Percentiles rank a stretch among this genome's conserved stretches.
Conservation (phyloP, 2,888 invertebrate genomes). For the Eremobia ochroleuca region DNA sequence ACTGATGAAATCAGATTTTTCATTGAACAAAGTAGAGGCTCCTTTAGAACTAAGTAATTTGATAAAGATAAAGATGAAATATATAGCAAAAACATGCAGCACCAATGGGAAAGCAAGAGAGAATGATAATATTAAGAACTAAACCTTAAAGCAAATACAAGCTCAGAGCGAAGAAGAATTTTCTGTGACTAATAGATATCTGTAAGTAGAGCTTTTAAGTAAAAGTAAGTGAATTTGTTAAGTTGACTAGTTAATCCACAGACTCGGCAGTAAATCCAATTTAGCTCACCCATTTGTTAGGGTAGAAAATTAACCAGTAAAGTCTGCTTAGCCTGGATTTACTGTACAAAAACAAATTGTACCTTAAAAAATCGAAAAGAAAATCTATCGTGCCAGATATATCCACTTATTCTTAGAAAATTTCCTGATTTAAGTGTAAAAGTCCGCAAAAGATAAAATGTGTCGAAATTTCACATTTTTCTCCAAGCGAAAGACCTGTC, state of each 20-base stretch:
- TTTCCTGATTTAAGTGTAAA: background rate
- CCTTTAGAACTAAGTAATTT: background rate
- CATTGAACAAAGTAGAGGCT: background rate
- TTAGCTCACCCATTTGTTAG: background rate
- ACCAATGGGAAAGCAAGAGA: background rate
- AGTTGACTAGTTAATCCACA: background rate
- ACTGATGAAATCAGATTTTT: background rate
- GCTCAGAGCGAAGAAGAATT: background rate
- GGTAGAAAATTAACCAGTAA: conserved; percentile 3
- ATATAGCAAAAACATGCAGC: background rate
- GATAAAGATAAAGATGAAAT: background rate
- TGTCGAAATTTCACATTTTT: background rate
- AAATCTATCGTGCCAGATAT: background rate
- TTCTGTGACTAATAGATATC: background rate
- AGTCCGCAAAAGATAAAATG: background rate
- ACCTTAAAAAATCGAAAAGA: background rate
- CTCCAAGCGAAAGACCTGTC: background rate
- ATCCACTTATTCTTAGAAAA: too few relatives aligned
- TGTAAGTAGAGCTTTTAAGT: background rate
- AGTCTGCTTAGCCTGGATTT: background rate
- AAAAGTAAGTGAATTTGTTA: conserved; percentile 4
- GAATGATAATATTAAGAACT: background rate
- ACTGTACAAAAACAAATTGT: background rate
- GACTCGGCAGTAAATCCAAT: conserved; percentile 11
- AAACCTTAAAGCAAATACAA: background rate